These are phyloP conservation scores for Eledona agricola DNA, from an alignment of 2,888 invertebrate genomes.

Conservation along the genomic window DNA sequence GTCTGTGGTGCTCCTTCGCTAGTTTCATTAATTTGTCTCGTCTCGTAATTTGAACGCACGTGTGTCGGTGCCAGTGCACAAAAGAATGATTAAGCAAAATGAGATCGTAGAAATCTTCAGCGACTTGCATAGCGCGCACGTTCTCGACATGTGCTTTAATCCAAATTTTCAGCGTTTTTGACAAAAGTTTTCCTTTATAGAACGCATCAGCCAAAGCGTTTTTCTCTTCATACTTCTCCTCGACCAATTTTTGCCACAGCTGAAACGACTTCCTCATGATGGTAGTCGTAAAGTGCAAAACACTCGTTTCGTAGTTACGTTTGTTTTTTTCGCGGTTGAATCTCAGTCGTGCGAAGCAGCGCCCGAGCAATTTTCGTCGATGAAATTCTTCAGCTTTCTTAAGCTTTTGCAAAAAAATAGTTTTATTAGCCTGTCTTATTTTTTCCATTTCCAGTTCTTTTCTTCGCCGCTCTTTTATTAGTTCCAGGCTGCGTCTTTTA, in stretches of 20 bases:
- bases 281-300: slow-evolving; percentile 48
- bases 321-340: slow-evolving; percentile 45
- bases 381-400: slow-evolving; percentile 62
- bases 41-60: slow-evolving; percentile 49
- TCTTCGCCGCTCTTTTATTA: slow-evolving; percentile 69
- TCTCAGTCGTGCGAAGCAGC: neutral
- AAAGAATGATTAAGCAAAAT: slow-evolving; percentile 53
- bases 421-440: slow-evolving; percentile 66
- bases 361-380: slow-evolving; percentile 56
- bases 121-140: slow-evolving; percentile 71
- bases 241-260: slow-evolving; percentile 47
- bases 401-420: slow-evolving; percentile 60
- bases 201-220: slow-evolving; percentile 68
- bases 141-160: slow-evolving; percentile 63
- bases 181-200: slow-evolving; percentile 64
- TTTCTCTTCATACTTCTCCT: slow-evolving; percentile 59
- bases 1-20: slow-evolving; percentile 64
- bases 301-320: slow-evolving; percentile 54
- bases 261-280: slow-evolving; percentile 44
- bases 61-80: slow-evolving; percentile 52
- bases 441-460: slow-evolving; percentile 67
- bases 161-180: slow-evolving; percentile 64
- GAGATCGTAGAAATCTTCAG: slow-evolving; percentile 76
- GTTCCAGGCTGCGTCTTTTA: slow-evolving; percentile 69
- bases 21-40: slow-evolving; percentile 50